phyloP scores from a whole-genome alignment of 2,797 vertebrate genomes.

The Eidolon dupreanum region DNA sequence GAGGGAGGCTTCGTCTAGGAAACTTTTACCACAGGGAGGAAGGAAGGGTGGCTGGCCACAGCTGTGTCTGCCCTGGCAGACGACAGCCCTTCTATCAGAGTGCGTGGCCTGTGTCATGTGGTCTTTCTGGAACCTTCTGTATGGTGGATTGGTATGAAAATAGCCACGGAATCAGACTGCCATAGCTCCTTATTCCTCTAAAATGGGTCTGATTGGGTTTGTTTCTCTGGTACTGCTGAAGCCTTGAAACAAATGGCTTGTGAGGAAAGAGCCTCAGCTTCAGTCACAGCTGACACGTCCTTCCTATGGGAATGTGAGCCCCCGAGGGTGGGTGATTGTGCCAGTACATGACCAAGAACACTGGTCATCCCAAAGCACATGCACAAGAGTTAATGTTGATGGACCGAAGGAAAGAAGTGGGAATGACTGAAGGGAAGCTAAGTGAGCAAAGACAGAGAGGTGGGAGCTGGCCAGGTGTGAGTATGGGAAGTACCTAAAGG shows the following conservation, averaged over 20 bases:
- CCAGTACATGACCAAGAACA: too few species aligned
- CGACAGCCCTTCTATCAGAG: not conserved
- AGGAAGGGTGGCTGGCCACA: fast-evolving
- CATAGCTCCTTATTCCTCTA: not conserved
- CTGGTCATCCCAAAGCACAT: fast-evolving
- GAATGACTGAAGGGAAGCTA: not conserved
- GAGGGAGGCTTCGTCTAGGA: not conserved
- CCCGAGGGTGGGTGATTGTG: fast-evolving
- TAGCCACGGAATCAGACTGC: not conserved
- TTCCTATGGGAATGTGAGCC: not conserved
- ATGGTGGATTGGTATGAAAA: not conserved
- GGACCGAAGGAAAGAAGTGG: not conserved
- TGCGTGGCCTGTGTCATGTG: fast-evolving
- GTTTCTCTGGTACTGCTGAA: not conserved
- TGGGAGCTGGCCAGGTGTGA: not conserved
- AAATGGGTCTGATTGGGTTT: too few species aligned
- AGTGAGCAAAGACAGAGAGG: not conserved
- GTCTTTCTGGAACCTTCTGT: not conserved
- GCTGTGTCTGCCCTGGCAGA: not conserved
- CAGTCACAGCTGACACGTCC: not conserved
- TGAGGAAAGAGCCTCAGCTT: not conserved
- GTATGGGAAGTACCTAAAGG: fast-evolving
- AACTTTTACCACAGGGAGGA: too few species aligned
- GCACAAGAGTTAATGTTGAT: not conserved
- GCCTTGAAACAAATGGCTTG: not conserved